phyloP scores from a whole-genome alignment of 2,888 invertebrate genomes.

The Melinopterus prodromus region DNA sequence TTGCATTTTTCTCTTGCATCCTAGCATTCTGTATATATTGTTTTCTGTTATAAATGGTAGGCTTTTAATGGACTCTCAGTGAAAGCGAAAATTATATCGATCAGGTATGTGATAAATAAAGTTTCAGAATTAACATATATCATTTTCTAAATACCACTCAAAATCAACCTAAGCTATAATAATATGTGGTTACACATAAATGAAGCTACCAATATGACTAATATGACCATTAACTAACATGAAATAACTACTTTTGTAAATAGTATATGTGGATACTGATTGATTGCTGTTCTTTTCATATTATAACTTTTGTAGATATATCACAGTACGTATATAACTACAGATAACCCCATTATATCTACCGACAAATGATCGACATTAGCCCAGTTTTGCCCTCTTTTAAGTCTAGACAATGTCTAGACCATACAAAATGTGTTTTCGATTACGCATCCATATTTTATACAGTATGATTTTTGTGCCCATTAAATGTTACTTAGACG shows the following conservation, averaged over 20 bases:
- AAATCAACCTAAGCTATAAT: no score
- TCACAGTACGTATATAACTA: neutral
- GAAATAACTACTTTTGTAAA: neutral
- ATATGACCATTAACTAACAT: no score
- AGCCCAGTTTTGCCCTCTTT: neutral
- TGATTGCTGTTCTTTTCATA: neutral
- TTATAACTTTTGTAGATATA: neutral
- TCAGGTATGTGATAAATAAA: no score
- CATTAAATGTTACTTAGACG: neutral
- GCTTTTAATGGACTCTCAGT: no score
- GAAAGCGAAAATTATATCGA: no score
- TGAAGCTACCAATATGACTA: no score
- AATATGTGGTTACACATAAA: no score
- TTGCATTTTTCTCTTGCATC: no score
- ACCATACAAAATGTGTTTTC: neutral
- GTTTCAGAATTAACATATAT: no score
- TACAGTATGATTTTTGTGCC: neutral
- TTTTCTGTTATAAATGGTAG: no score
- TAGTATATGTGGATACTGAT: neutral
- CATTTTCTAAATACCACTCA: no score
- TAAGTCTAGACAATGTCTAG: neutral
- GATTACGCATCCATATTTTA: neutral
- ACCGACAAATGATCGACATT: neutral
- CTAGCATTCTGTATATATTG: no score
- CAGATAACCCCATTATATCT: neutral